Evolutionary conservation across 2,113 vertebrate species (phyloP).

Genomic region (Arothron firmamentum): DNA sequence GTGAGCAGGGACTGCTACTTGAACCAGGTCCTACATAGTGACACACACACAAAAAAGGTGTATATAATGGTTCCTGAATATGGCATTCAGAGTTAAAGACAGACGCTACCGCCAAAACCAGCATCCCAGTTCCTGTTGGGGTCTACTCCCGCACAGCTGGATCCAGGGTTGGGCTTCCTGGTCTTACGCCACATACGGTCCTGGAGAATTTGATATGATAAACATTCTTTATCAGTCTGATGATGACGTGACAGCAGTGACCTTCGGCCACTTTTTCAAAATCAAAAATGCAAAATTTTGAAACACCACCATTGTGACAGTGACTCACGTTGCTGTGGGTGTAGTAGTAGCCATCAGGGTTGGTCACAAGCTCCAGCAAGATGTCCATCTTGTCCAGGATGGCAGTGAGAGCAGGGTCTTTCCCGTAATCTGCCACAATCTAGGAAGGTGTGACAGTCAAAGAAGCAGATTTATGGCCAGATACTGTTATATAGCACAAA

Average conservation of each 20-base stretch:
- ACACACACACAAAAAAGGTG: background rate
- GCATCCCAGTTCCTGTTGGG: slow-evolving; percentile 89
- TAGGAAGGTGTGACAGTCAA: slow-evolving; percentile 17
- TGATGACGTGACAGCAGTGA: too few relatives aligned
- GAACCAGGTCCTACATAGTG: slow-evolving; percentile 74
- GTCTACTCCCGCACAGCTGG: slow-evolving; percentile 80
- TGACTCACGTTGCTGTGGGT: slow-evolving; percentile 80
- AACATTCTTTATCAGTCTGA: background rate
- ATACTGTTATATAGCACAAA: background rate
- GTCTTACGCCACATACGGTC: slow-evolving; percentile 93
- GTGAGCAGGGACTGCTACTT: slow-evolving; percentile 79
- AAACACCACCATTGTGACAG: background rate
- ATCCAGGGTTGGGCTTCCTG: slow-evolving; percentile 74
- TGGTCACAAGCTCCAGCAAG: slow-evolving; percentile 84
- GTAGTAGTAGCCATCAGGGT: slow-evolving; percentile 84
- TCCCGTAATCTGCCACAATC: slow-evolving; percentile 78
- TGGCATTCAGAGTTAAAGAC: background rate
- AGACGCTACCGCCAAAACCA: slow-evolving; percentile 82
- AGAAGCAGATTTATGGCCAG: background rate
- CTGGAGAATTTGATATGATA: slow-evolving; percentile 54
- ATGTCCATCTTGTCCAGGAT: slow-evolving; percentile 84
- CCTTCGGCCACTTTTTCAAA: too few relatives aligned
- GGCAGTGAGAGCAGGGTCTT: slow-evolving; percentile 68
- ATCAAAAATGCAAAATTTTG: too few relatives aligned
- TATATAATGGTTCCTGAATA: background rate